Evolutionary conservation across 1,140 invertebrate species (phyloP).

Genomic region (Papilio helenus): DNA sequence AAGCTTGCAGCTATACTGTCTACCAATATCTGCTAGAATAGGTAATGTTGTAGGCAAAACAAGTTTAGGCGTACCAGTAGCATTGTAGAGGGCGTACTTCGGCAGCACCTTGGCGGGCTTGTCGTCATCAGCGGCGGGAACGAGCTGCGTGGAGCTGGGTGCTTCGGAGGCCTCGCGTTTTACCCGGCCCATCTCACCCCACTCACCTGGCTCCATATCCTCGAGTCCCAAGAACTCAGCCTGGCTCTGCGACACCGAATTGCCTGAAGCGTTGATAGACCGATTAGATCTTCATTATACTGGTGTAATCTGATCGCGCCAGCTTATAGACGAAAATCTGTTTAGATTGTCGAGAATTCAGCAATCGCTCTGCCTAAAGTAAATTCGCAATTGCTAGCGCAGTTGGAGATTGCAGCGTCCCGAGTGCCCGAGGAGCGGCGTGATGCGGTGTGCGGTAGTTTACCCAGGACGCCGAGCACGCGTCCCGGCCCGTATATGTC

Average conservation of each 20-base stretch:
- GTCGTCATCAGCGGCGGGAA: constrained; percentile 54
- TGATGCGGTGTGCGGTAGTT: constrained; percentile 16
- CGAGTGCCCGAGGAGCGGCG: neutral
- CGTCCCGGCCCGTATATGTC: constrained; percentile 82
- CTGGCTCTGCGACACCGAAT: constrained; percentile 66
- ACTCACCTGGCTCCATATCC: constrained; percentile 60
- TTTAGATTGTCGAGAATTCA: neutral
- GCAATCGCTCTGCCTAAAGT: neutral
- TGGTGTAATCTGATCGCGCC: neutral
- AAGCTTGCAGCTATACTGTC: neutral
- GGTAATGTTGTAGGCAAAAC: neutral
- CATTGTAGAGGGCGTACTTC: constrained; percentile 69
- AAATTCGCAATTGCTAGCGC: neutral
- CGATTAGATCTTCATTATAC: neutral
- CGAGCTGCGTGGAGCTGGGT: constrained; percentile 42
- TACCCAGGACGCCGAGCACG: constrained; percentile 83
- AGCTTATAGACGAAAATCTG: neutral
- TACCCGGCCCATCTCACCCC: constrained; percentile 61
- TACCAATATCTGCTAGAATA: neutral
- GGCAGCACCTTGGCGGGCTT: constrained; percentile 51
- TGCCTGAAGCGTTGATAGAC: constrained; percentile 55
- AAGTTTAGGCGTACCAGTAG: constrained; percentile 55
- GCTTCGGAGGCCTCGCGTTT: constrained; percentile 57
- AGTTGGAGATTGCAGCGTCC: neutral
- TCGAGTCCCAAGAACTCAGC: constrained; percentile 28